Evolutionary conservation across 1,140 invertebrate genomes (phyloP).

Genomic region (Hyles vespertilio): DNA sequence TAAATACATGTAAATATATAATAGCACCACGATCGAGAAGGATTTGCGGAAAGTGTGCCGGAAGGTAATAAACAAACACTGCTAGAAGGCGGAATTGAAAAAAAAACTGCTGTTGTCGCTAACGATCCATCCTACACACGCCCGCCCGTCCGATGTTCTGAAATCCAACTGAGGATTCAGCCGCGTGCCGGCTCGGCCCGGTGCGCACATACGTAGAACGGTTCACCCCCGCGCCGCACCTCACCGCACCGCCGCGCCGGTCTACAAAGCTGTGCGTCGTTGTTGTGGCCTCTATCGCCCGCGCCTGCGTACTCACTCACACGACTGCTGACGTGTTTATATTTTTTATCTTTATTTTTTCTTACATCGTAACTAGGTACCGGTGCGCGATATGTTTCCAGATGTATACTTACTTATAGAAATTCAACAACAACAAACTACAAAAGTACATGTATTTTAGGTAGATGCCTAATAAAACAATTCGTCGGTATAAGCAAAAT

Average conservation of each 20-base stretch:
- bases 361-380: slow-evolving; percentile 18
- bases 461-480: no score
- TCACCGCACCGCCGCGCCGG: slow-evolving; percentile 11
- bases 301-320: slow-evolving; percentile 63
- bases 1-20: slow-evolving; percentile 33
- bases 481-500: no score
- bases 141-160: slow-evolving; percentile 74
- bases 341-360: slow-evolving; percentile 66
- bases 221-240: slow-evolving; percentile 28
- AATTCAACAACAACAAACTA: no score
- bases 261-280: slow-evolving; percentile 41
- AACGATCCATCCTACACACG: slow-evolving; percentile 73
- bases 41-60: slow-evolving; percentile 66
- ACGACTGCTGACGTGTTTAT: slow-evolving; percentile 69
- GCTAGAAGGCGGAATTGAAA: slow-evolving; percentile 69
- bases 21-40: slow-evolving; percentile 70
- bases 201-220: slow-evolving; percentile 32
- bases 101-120: slow-evolving; percentile 67
- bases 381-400: background rate
- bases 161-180: slow-evolving; percentile 67
- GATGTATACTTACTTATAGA: no score
- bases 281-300: slow-evolving; percentile 46
- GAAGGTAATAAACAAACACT: slow-evolving; percentile 74
- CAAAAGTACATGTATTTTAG: no score
- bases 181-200: slow-evolving; percentile 44